These are phyloP conservation scores for Pyxicephalus adspersus DNA, from an alignment of 2,113 vertebrate species.

Conservation along the genomic window DNA sequence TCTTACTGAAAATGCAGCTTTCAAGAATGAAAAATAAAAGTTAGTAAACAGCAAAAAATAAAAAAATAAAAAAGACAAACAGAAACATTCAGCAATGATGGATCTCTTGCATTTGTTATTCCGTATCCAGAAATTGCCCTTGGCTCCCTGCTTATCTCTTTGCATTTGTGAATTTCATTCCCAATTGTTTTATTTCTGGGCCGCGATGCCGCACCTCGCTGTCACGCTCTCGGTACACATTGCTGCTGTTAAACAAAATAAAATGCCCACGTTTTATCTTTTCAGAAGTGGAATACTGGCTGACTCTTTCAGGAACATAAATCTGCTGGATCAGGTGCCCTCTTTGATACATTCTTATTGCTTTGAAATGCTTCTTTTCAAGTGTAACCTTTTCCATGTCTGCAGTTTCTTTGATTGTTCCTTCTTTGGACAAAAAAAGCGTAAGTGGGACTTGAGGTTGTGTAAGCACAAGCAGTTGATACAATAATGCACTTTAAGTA, in stretches of 20 bases:
- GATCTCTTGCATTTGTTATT: conserved; percentile 25
- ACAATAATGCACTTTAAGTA: too few species aligned
- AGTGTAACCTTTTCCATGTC: conserved; percentile 21
- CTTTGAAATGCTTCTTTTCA: neutral
- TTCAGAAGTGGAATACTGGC: neutral
- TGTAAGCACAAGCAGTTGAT: too few species aligned
- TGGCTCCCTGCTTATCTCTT: conserved; percentile 38
- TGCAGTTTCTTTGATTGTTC: too few species aligned
- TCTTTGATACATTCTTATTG: conserved; percentile 15
- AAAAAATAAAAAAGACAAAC: neutral
- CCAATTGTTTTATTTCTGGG: conserved; percentile 31
- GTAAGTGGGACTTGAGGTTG: too few species aligned
- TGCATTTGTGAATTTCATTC: conserved; percentile 42
- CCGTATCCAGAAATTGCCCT: conserved; percentile 15
- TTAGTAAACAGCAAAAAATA: neutral
- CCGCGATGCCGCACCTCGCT: neutral
- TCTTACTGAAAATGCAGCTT: conserved; percentile 4
- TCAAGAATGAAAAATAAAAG: neutral
- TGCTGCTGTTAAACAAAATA: conserved; percentile 31
- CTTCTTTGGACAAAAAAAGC: too few species aligned
- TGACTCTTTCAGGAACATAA: conserved; percentile 21
- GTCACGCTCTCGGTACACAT: conserved; percentile 9
- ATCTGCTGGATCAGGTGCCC: conserved; percentile 27
- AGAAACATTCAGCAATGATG: neutral
- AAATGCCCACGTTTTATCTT: conserved; percentile 37